Evolutionary conservation across 2,113 vertebrate genomes (phyloP), one percentile per base, ranked within the genome.

Genomic region (Oryzias celebensis): DNA sequence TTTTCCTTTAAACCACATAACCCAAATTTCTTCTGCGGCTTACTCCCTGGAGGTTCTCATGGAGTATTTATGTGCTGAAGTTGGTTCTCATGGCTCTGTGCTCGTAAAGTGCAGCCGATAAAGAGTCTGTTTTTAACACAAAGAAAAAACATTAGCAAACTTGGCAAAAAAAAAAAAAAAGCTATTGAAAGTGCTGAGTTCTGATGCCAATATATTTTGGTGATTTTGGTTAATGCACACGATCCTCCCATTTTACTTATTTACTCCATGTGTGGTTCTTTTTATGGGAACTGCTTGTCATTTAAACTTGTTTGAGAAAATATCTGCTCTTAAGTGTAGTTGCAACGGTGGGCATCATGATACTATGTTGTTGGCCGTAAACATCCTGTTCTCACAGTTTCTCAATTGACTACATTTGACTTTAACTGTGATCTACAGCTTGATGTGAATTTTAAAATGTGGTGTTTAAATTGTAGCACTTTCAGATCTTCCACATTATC

Each of bases 281-380:
- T 88, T 86, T 87, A 89, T 72, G 12, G 80, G 67, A 46, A 78
- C 81, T 77, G 58, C 85, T 89, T 77, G 71, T 84, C 65, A 72
- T 87, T 91, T 91, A 91, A 84, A 86, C 87, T 89, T 82, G 79
- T 90, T 87, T 81, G 72, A 82, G 80, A 84, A 86, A 85, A 85
- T 68, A 81, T 87, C 81, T 87, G 73, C 72, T 66, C 61, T 80
- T 74, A 72, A 62, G 74, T 86, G 75, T 92, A 90, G 91, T 91
- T 91, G 84, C 85, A 89, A 77, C 55, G 60, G 61, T 62, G 64
- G 58, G 74, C 79, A 82, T 87, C 86, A 85, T 66, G 76, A 83
- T 78, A 71, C 74, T 82, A 58, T 28, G 36, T 52, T 82, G 77
- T 71, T 85, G 73, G 76, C 73, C 86, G 75, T 88, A 90, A 90